phyloP scores from a whole-genome alignment of 1,140 invertebrate species.

The Drosophila sp. region DNA sequence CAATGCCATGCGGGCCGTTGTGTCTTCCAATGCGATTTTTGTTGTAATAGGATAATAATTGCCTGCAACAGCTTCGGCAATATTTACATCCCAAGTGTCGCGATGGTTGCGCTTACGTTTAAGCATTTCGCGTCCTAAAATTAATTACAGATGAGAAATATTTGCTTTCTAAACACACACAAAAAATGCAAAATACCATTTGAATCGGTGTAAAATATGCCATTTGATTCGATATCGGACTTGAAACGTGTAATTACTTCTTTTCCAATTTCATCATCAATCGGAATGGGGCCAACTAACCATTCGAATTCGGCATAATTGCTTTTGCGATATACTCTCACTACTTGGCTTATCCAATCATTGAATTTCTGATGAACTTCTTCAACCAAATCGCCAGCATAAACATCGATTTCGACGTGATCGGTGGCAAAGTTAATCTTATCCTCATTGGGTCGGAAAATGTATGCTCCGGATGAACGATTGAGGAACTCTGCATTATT shows the following conservation, averaged over 20 bases:
- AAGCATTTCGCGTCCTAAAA: slow-evolving; percentile 90
- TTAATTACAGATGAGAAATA: background rate
- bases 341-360: slow-evolving; percentile 92
- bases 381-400: slow-evolving; percentile 88
- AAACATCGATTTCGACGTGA: slow-evolving; percentile 83
- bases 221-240: slow-evolving; percentile 86
- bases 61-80: slow-evolving; percentile 84
- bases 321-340: slow-evolving; percentile 88
- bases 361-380: slow-evolving; percentile 92
- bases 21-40: slow-evolving; percentile 87
- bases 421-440: slow-evolving; percentile 50
- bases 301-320: slow-evolving; percentile 94
- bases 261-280: slow-evolving; percentile 89
- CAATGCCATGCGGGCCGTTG: slow-evolving; percentile 85
- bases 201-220: slow-evolving; percentile 95
- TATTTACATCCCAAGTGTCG: slow-evolving; percentile 82
- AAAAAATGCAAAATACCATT: slow-evolving; percentile 84
- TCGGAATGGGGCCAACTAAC: slow-evolving; percentile 97
- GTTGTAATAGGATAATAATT: slow-evolving; percentile 98
- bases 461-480: slow-evolving; percentile 92
- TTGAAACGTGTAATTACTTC: slow-evolving; percentile 91
- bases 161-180: background rate
- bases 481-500: slow-evolving; percentile 81
- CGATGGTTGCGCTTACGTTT: slow-evolving; percentile 89
- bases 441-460: slow-evolving; percentile 89